Conservation (phyloP, 2,888 invertebrate species). For the Podotricha telesiphe region DNA sequence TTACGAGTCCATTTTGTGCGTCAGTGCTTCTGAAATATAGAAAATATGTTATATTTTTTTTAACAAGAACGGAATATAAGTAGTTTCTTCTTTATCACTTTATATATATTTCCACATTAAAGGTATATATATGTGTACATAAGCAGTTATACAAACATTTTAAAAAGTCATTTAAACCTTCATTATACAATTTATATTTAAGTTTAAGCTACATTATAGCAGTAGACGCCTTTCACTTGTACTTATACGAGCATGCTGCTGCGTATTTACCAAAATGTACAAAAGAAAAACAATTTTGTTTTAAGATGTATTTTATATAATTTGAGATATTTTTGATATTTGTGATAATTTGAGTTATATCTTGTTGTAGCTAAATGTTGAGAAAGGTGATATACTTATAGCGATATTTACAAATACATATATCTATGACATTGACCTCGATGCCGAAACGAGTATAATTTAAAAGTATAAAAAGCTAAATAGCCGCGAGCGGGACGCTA, state of each 20-base stretch:
- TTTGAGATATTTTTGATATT: too few relatives aligned
- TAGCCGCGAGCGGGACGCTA: too few relatives aligned
- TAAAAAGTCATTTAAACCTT: background rate
- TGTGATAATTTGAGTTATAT: too few relatives aligned
- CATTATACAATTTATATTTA: background rate
- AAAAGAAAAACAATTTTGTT: too few relatives aligned
- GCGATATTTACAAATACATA: background rate
- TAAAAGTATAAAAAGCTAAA: background rate
- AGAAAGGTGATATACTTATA: background rate
- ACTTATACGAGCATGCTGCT: too few relatives aligned
- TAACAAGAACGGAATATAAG: too few relatives aligned
- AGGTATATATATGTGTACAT: background rate
- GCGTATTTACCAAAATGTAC: too few relatives aligned
- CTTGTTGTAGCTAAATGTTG: background rate
- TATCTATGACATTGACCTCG: background rate
- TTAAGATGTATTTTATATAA: too few relatives aligned
- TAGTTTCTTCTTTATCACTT: too few relatives aligned
- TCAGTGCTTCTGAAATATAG: constrained; percentile 16
- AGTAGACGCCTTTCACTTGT: background rate
- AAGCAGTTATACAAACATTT: background rate
- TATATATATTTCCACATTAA: background rate
- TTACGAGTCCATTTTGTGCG: constrained; percentile 12
- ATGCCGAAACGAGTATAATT: background rate
- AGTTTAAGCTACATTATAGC: background rate
- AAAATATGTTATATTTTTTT: too few relatives aligned